Percentiles rank a stretch among this genome's conserved stretches.
Evolutionary conservation across 2,888 invertebrate genomes (phyloP).

Genomic region (Harpagoxenus sublaevis): DNA sequence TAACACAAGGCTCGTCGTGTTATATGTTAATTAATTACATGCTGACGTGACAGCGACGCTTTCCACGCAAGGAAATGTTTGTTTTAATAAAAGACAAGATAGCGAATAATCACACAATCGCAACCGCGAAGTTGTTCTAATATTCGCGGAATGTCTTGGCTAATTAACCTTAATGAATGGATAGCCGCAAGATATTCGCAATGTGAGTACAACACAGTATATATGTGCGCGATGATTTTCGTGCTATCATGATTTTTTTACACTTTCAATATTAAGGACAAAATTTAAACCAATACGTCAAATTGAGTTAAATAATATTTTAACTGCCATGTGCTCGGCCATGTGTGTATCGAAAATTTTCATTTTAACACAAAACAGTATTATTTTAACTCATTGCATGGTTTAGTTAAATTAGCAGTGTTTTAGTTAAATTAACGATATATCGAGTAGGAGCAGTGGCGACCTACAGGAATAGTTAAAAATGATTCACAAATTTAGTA

Average conservation of each 20-base stretch:
- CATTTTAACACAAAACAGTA: too few relatives aligned
- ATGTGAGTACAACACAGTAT: neutral
- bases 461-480: too few relatives aligned
- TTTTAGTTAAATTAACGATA: too few relatives aligned
- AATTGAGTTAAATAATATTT: too few relatives aligned
- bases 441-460: too few relatives aligned
- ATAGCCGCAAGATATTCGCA: neutral
- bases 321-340: too few relatives aligned
- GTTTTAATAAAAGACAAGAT: neutral
- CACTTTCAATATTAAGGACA: too few relatives aligned
- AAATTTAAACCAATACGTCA: too few relatives aligned
- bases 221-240: neutral
- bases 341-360: too few relatives aligned
- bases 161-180: constrained; percentile 28
- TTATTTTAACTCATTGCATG: too few relatives aligned
- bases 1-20: neutral
- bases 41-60: neutral
- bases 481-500: too few relatives aligned
- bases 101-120: neutral
- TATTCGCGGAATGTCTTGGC: neutral
- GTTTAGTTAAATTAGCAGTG: too few relatives aligned
- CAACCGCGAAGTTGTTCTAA: neutral
- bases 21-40: neutral
- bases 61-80: neutral
- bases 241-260: neutral